Percentiles rank a stretch among this genome's conserved stretches.
Conservation (phyloP, 37 sponge, comb jelly and placozoan species). For the Halisarca cf. caerulea region DNA sequence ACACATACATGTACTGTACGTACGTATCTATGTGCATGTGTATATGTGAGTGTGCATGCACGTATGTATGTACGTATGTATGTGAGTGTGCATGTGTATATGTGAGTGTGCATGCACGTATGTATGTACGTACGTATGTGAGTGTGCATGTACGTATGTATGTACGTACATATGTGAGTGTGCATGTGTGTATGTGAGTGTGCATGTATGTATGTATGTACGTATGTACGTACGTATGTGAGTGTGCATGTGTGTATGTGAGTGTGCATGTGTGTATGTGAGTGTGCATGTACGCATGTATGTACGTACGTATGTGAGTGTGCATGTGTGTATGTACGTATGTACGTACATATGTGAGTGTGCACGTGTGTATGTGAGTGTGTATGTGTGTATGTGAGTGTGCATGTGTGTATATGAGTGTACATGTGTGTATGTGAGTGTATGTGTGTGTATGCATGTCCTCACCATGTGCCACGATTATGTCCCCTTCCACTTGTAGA, state of each 20-base stretch:
- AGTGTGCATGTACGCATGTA: neutral
- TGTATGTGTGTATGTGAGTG: neutral
- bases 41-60: too few relatives aligned
- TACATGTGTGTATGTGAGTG: neutral
- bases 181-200: too few relatives aligned
- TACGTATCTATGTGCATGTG: too few relatives aligned
- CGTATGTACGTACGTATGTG: neutral
- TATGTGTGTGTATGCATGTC: neutral
- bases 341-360: neutral
- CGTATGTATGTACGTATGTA: too few relatives aligned
- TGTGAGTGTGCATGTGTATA: too few relatives aligned
- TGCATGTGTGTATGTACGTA: neutral
- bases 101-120: too few relatives aligned
- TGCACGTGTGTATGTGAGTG: neutral
- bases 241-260: slow-evolving; percentile 6
- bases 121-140: too few relatives aligned
- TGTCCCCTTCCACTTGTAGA: neutral
- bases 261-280: neutral
- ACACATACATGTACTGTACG: too few relatives aligned
- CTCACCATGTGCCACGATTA: slow-evolving; percentile 6
- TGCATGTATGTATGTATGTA: neutral
- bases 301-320: neutral
- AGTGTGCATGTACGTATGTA: too few relatives aligned
- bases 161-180: too few relatives aligned
- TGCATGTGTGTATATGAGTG: neutral